Evolutionary conservation across 2,888 invertebrate species (phyloP), one percentile per base, ranked within the genome.

Genomic region (Tinea semifulvella): DNA sequence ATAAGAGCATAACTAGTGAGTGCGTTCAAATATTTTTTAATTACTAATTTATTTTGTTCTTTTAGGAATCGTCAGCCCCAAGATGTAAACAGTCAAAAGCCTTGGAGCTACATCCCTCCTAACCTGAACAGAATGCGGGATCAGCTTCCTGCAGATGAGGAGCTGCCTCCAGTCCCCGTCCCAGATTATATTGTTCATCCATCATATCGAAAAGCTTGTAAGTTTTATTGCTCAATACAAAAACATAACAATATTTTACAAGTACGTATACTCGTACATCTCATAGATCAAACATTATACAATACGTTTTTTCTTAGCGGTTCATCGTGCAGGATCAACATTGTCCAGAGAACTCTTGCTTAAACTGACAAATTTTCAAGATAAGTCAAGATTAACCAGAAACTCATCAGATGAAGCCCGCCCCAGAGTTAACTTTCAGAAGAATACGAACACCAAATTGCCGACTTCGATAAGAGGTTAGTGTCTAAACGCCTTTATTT

Each of bases 111-210:
- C 58, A 70, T 82, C 49, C 71, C 72, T 1, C 61, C 70, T 43
- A 59, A 73, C 4, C 61, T 71, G 19, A 67, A 73, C 53, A 69
- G 66, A 49, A 72, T 76, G 68, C 63, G 80, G 6, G 70, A 71
- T 50, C 68, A 73, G 25, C 59, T 75, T 42, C 72, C 82, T 17
- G 71, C 82, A 18, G 80, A 82, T 53, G 82, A 84, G 49, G 83
- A 83, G 40, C 64, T 83, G 48, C 86, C 86, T 5, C 84, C 85
- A 2, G 83, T 86, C 19, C 86, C 86, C 0, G 73, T 84, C 39
- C 85, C 86, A 0, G 86, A 86, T 56, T 86, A 86, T 58, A 76
- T 70, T n/a, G 59, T 82, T 48, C 74, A 74, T 44, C 70, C 77
- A 50, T 53, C 53, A 53, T 49, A 63, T 55, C 62, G 76, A 53